Evolutionary conservation across 2,113 vertebrate genomes (phyloP), one percentile per base, ranked within the genome.

Genomic region (Kobus ellipsiprymnus): DNA sequence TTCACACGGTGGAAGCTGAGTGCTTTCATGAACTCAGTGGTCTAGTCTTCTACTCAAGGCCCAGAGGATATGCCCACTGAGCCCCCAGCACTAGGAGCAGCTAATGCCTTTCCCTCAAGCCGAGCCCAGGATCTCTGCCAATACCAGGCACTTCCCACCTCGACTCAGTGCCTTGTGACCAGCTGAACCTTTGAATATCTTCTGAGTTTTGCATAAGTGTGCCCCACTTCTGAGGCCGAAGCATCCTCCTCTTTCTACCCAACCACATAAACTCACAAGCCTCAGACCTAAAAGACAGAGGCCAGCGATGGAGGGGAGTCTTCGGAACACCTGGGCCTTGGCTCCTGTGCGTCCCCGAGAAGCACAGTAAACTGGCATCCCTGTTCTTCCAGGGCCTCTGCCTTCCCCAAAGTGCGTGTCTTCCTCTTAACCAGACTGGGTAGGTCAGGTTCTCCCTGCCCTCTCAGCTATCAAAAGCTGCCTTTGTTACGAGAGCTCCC

Each of bases 241-340:
- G 30, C 13, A n/a, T 27, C 59, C 23, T 2, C 13, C 30, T 21
- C 52, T 36, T 71, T 85, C 29, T 25, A 6, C 9, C 30, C n/a
- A 12, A 4, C 5, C 46, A 27, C 0, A 1, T 57, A 67, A 36
- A n/a, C 17, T 36, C 82, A 60, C 29, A 48, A 64, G 62, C 33
- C 87, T 9, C 48, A 19, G 1, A 13, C 52, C n/a, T 10, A 7
- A 50, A 87, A 93, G 29, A 83, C 29, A 10, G 23, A 33, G 40
- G n/a, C 44, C 59, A 4, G 11, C 0, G 0, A 46, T 1, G 5
- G 12, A 11, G 78, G 1, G 1, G 19, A 83, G 48, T 57, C 57
- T 82, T 90, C 48, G 44, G 57, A 78, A 36, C 10, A 14, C 23
- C 8, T 14, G 6, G 29, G 50, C 54, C 4, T 46, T 33, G 5